Evolutionary conservation across 2,888 invertebrate genomes (phyloP).

Genomic region (Apoda limacodes): DNA sequence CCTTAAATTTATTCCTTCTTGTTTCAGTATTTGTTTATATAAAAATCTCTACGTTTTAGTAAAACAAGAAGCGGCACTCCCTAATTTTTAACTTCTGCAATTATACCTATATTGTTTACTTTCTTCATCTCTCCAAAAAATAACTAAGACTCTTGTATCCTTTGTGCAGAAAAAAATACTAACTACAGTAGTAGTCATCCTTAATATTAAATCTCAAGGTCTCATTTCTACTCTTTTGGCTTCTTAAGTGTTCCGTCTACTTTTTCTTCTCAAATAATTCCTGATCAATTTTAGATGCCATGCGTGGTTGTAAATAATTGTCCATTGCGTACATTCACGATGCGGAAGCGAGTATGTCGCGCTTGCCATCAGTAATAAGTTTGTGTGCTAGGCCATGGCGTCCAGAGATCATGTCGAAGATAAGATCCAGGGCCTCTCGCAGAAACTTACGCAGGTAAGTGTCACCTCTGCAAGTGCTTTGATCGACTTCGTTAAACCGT

Average conservation of each 20-base stretch:
- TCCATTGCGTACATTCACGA: slow-evolving; percentile 41
- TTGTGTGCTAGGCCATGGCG: slow-evolving; percentile 76
- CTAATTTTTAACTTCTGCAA: too few relatives aligned
- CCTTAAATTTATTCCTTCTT: too few relatives aligned
- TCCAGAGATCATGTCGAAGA: slow-evolving; percentile 79
- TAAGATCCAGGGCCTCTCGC: slow-evolving; percentile 78
- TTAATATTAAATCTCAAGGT: too few relatives aligned
- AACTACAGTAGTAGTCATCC: too few relatives aligned
- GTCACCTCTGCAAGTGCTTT: slow-evolving; percentile 28
- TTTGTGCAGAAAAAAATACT: too few relatives aligned
- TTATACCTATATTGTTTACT: too few relatives aligned
- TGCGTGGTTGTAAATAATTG: slow-evolving; percentile 4
- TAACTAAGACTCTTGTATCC: too few relatives aligned
- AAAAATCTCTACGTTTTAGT: too few relatives aligned
- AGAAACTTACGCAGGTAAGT: slow-evolving; percentile 82
- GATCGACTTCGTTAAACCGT: too few relatives aligned
- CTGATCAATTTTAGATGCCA: slow-evolving; percentile 6
- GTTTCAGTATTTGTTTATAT: too few relatives aligned
- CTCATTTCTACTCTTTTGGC: slow-evolving; percentile 11
- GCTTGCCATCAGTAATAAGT: slow-evolving; percentile 58
- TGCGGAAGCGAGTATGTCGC: slow-evolving; percentile 38
- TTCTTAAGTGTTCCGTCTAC: slow-evolving; percentile 13
- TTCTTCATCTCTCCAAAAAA: too few relatives aligned
- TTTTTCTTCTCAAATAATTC: slow-evolving; percentile 14
- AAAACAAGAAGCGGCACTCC: too few relatives aligned